These are phyloP conservation scores for Prionace glauca DNA, from an alignment of 2,797 vertebrate genomes.

Conservation along the genomic window DNA sequence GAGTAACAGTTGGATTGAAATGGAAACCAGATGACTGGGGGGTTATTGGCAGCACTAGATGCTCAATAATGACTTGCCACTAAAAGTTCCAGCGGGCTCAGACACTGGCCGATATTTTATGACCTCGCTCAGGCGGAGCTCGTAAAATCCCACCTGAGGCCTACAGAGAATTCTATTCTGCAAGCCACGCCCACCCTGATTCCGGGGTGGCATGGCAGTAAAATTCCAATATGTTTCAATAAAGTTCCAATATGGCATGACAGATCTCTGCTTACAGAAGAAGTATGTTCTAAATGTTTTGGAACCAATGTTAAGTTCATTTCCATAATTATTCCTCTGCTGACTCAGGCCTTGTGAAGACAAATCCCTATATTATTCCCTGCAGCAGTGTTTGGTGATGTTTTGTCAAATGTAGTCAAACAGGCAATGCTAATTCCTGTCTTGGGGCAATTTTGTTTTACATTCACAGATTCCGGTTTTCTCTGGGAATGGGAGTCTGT, in stretches of 20 bases:
- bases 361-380: neutral
- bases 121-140: too few relatives aligned
- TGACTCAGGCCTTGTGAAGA: neutral
- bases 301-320: neutral
- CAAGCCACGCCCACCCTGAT: too few relatives aligned
- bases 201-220: too few relatives aligned
- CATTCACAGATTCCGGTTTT: too few relatives aligned
- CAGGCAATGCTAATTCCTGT: neutral
- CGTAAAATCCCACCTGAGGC: too few relatives aligned
- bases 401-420: neutral
- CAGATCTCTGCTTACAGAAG: neutral
- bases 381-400: neutral
- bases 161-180: too few relatives aligned
- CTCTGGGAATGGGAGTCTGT: too few relatives aligned
- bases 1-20: neutral
- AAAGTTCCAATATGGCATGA: neutral
- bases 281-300: neutral
- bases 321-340: neutral
- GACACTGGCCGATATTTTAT: too few relatives aligned
- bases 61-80: neutral
- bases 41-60: neutral
- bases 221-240: too few relatives aligned
- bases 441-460: too few relatives aligned
- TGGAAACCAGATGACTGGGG: neutral
- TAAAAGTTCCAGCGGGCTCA: neutral